These are phyloP conservation scores for Drosophila busckii DNA, from an alignment of 1,140 invertebrate genomes.

Conservation along the genomic window DNA sequence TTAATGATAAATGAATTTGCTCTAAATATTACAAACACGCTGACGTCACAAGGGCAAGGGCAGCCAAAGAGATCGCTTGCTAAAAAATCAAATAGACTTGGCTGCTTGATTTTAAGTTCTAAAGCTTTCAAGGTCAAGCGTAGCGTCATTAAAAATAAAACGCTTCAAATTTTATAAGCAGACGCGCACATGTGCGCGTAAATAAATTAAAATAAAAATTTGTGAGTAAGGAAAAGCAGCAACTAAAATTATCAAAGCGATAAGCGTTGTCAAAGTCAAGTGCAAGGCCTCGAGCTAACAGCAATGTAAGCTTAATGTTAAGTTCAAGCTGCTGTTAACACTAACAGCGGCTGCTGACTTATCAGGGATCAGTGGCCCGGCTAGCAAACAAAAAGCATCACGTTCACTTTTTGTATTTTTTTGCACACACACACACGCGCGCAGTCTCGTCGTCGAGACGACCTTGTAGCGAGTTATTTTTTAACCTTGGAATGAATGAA, in stretches of 20 bases:
- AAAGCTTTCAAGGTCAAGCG: constrained; percentile 73
- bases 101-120: constrained; percentile 48
- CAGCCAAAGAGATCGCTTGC: no score
- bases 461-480: constrained; percentile 75
- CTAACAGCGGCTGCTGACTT: no score
- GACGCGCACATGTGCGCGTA: constrained; percentile 8
- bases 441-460: constrained; percentile 32
- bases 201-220: constrained; percentile 1
- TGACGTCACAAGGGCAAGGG: no score
- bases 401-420: no score
- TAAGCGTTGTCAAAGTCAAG: constrained; percentile 58
- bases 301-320: constrained; percentile 2
- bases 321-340: constrained; percentile 2
- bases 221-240: not conserved
- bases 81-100: constrained; percentile 7
- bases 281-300: constrained; percentile 48
- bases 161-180: no score
- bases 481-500: constrained; percentile 72
- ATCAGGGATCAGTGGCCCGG: no score
- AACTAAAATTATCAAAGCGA: not conserved
- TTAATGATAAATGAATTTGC: constrained; percentile 29
- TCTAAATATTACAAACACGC: no score
- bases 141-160: constrained; percentile 74
- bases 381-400: no score
- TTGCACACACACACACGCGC: constrained; percentile 5